Evolutionary conservation across 37 sponge, comb jelly and placozoan genomes (phyloP).

Genomic region (Hexactinellida sp.): DNA sequence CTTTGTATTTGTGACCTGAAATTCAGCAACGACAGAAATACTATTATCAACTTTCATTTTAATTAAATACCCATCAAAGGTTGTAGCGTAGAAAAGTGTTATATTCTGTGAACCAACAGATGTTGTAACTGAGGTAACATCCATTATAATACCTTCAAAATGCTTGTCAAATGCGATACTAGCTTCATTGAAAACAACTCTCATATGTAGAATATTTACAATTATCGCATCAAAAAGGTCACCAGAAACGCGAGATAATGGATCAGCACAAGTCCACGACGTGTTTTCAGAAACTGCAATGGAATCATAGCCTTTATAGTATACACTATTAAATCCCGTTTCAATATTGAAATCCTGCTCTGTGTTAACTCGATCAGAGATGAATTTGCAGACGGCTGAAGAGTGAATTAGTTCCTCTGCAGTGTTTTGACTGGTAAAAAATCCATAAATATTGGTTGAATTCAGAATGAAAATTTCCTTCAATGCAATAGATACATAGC

Average conservation of each 20-base stretch:
- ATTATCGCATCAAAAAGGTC: background rate
- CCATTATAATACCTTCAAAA: background rate
- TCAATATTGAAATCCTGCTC: background rate
- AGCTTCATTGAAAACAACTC: background rate
- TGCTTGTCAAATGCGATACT: background rate
- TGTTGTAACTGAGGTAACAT: background rate
- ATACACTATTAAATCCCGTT: background rate
- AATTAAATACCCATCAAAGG: background rate
- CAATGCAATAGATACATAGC: background rate
- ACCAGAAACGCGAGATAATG: background rate
- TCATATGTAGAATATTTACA: background rate
- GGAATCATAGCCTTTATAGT: background rate
- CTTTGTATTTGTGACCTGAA: background rate
- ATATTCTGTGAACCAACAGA: background rate
- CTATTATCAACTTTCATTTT: background rate
- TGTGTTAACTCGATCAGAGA: background rate
- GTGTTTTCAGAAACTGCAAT: background rate
- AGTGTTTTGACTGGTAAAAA: slow-evolving; percentile 12
- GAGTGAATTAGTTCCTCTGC: background rate
- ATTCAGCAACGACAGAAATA: background rate
- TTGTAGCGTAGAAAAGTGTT: background rate
- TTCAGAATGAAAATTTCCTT: background rate
- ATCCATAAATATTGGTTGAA: background rate
- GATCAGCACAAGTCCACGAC: background rate
- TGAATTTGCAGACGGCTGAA: background rate